A percentile compares a stretch with the other conserved stretches of the same genome.
phyloP scores from a whole-genome alignment of 2,888 invertebrate species.

The Pterobdella sp. region DNA sequence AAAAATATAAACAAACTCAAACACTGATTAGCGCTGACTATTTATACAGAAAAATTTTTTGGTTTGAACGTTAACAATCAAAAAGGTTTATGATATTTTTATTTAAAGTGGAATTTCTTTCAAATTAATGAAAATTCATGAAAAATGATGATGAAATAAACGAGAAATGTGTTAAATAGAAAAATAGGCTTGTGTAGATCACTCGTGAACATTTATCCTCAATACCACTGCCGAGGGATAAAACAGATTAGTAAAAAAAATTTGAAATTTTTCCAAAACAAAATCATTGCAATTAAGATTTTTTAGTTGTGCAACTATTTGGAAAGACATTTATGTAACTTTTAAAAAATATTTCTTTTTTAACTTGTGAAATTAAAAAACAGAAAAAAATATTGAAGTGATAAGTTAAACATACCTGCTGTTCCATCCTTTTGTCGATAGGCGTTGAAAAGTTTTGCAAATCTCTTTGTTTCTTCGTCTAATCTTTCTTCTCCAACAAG shows the following conservation, averaged over 20 bases:
- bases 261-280: too few species aligned
- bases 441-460: constrained; percentile 25
- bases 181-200: neutral
- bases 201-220: constrained; percentile 26
- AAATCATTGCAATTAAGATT: too few species aligned
- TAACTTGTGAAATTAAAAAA: neutral
- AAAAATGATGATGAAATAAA: neutral
- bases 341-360: neutral
- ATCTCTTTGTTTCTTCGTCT: constrained; percentile 20
- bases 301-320: too few species aligned
- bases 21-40: too few species aligned
- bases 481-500: constrained; percentile 19
- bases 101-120: neutral
- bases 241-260: too few species aligned
- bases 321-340: too few species aligned
- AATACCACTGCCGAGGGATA: constrained; percentile 18
- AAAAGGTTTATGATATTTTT: too few species aligned
- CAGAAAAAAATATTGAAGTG: neutral
- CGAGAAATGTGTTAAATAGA: neutral
- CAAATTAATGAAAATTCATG: neutral
- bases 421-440: constrained; percentile 27
- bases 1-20: neutral
- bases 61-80: too few species aligned
- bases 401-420: constrained; percentile 14
- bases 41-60: too few species aligned